Evolutionary conservation across 2,797 vertebrate genomes (phyloP).

Genomic region (Platyrinchus mystaceus): DNA sequence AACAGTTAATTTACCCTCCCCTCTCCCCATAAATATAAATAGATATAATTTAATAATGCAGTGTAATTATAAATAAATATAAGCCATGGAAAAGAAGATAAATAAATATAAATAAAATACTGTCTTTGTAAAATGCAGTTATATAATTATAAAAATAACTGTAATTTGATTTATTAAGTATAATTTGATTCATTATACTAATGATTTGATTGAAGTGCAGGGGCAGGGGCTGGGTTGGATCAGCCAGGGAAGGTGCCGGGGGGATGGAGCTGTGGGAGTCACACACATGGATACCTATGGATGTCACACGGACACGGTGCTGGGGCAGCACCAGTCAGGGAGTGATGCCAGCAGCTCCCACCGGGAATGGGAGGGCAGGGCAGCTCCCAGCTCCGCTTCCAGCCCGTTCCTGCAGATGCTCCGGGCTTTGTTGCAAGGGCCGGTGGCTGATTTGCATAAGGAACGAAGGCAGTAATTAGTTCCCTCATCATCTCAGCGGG

Average conservation of each 20-base stretch:
- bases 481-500: not conserved
- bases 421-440: not conserved
- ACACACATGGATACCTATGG: not conserved
- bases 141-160: not conserved
- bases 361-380: accelerated
- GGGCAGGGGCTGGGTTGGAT: not conserved
- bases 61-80: not conserved
- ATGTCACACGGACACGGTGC: not conserved
- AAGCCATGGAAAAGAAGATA: not conserved
- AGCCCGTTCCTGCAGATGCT: not conserved
- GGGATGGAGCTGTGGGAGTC: not conserved
- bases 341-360: not conserved
- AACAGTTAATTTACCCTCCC: not conserved
- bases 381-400: not conserved
- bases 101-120: not conserved
- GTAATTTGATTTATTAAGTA: accelerated
- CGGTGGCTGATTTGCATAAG: not conserved
- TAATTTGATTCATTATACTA: not conserved
- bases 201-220: not conserved
- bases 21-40: not conserved
- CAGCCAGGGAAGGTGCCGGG: not conserved
- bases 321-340: not conserved
- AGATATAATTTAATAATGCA: not conserved
- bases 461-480: conserved; percentile 33
- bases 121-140: not conserved